A percentile compares a stretch with the other conserved stretches of the same genome.
Evolutionary conservation across 2,888 invertebrate genomes (phyloP).

Genomic region (Rotaria macrura): DNA sequence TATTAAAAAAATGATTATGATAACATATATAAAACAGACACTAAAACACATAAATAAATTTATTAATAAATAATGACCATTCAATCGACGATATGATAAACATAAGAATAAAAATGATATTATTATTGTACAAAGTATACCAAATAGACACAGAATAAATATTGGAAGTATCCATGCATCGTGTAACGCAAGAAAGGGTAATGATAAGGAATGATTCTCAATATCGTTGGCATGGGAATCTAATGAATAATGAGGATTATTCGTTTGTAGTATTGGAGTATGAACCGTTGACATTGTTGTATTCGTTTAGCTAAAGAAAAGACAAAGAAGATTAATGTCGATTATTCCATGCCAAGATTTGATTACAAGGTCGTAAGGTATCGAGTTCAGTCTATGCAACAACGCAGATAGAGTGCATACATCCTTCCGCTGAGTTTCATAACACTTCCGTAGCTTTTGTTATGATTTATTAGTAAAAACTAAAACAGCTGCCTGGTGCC

Average conservation of each 20-base stretch:
- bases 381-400: no score
- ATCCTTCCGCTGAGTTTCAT: no score
- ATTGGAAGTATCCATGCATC: not conserved
- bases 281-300: not conserved
- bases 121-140: not conserved
- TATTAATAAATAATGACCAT: conserved; percentile 1
- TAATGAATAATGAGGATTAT: not conserved
- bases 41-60: conserved; percentile 15
- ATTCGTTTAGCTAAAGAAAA: not conserved
- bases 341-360: no score
- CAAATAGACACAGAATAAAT: not conserved
- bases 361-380: no score
- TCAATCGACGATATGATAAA: conserved; percentile 6
- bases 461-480: no score
- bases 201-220: not conserved
- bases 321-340: not conserved
- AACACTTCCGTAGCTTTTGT: no score
- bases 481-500: no score
- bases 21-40: not conserved
- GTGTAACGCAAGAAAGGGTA: not conserved
- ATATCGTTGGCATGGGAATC: not conserved
- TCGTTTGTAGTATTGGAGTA: not conserved
- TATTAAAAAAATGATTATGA: not conserved
- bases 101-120: not conserved
- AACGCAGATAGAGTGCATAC: no score